Evolutionary conservation across 2,888 invertebrate genomes (phyloP).

Genomic region (Cistogaster globosa): DNA sequence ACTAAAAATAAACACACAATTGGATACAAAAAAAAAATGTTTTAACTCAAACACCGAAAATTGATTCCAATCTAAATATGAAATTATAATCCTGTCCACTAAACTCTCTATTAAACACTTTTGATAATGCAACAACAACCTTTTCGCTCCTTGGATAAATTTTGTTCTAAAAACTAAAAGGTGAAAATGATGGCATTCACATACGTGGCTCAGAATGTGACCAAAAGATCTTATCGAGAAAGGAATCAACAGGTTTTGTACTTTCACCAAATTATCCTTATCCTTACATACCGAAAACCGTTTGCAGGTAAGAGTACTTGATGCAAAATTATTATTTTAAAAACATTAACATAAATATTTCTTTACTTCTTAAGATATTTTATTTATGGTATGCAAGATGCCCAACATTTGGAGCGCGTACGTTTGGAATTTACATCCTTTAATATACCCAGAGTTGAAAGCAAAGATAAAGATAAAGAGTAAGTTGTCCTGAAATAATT

Average conservation of each 20-base stretch:
- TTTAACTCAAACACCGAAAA: background rate
- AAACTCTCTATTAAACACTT: constrained; percentile 7
- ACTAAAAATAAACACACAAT: constrained; percentile 19
- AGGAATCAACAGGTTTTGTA: constrained; percentile 95
- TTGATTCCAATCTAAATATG: constrained; percentile 50
- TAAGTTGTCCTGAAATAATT: constrained; percentile 84
- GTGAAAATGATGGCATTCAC: constrained; percentile 96
- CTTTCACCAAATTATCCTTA: constrained; percentile 98
- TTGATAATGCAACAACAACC: constrained; percentile 69
- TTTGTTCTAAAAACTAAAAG: constrained; percentile 77
- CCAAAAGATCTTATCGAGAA: constrained; percentile 97
- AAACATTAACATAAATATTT: background rate
- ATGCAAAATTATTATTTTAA: background rate
- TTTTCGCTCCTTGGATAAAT: constrained; percentile 70
- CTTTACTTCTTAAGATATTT: constrained; percentile 87
- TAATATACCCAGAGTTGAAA: constrained; percentile 92
- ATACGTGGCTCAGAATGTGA: constrained; percentile 99
- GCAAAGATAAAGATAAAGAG: constrained; percentile 88
- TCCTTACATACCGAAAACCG: constrained; percentile 97
- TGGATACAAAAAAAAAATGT: constrained; percentile 7
- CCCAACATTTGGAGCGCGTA: constrained; percentile 97
- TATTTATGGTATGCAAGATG: constrained; percentile 99
- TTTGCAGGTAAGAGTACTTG: constrained; percentile 88
- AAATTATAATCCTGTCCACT: constrained; percentile 35
- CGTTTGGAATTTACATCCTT: constrained; percentile 94